These are phyloP conservation scores for Noctuana brunneofusca DNA, from an alignment of 2,888 invertebrate species.

Conservation along the genomic window DNA sequence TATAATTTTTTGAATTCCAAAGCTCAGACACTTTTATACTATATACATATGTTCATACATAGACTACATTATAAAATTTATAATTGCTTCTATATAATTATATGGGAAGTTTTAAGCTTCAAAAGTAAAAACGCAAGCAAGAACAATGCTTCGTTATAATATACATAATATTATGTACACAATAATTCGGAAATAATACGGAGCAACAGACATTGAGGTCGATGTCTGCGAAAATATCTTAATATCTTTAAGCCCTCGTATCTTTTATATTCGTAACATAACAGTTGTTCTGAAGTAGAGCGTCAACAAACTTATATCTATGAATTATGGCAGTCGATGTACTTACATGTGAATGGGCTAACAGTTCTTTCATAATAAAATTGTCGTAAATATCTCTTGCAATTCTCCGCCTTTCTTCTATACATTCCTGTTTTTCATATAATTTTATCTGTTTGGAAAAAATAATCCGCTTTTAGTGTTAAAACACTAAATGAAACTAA, in stretches of 20 bases:
- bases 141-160: no score
- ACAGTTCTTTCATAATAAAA: constrained; percentile 99
- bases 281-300: constrained; percentile 25
- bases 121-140: no score
- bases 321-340: constrained; percentile 37
- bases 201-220: not conserved
- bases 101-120: no score
- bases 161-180: no score
- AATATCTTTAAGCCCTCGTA: constrained; percentile 1
- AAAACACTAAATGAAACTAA: not conserved
- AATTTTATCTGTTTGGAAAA: constrained; percentile 93
- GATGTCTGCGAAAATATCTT: constrained; percentile 12
- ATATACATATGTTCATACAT: no score
- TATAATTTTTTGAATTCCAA: no score
- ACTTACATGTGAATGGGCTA: constrained; percentile 99
- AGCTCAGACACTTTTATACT: no score
- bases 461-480: not conserved
- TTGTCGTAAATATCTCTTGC: constrained; percentile 99
- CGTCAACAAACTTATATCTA: constrained; percentile 36
- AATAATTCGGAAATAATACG: not conserved
- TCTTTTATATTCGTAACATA: constrained; percentile 4
- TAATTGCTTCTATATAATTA: no score
- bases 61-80: no score
- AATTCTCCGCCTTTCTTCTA: constrained; percentile 96
- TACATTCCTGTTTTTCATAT: constrained; percentile 98